Evolutionary conservation across 2,888 invertebrate species (phyloP).

Genomic region (Oithona nana): DNA sequence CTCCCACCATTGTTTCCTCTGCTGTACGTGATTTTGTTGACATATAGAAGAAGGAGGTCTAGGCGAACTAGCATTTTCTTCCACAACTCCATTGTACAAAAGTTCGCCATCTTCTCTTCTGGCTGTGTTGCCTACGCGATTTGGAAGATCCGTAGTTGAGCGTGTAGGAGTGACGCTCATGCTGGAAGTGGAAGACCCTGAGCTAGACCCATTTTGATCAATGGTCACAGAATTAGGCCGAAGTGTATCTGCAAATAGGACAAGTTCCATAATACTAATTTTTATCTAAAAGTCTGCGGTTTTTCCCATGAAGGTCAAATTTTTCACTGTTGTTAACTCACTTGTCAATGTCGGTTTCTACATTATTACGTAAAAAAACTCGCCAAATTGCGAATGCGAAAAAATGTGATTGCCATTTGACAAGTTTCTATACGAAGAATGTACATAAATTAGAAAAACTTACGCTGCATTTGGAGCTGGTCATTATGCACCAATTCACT

Average conservation of each 20-base stretch:
- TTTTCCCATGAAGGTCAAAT: too few relatives aligned
- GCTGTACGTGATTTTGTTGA: background rate
- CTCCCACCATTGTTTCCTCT: constrained; percentile 39
- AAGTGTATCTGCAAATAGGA: background rate
- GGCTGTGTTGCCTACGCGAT: background rate
- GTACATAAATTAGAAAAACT: too few relatives aligned
- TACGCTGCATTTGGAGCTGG: background rate
- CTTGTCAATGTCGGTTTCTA: too few relatives aligned
- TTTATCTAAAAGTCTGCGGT: too few relatives aligned
- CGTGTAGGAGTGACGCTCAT: background rate
- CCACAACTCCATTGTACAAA: background rate
- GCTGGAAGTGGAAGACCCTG: background rate
- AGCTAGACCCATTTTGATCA: background rate
- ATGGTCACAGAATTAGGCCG: background rate
- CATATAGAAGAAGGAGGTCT: background rate
- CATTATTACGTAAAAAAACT: too few relatives aligned
- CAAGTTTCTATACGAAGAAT: too few relatives aligned
- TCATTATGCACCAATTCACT: background rate
- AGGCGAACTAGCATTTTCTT: too few relatives aligned
- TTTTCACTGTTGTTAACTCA: too few relatives aligned
- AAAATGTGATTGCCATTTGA: too few relatives aligned
- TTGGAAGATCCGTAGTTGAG: background rate
- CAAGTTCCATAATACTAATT: too few relatives aligned
- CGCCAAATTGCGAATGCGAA: too few relatives aligned
- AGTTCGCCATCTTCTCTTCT: background rate